Conservation (phyloP, 2,113 vertebrate species). For the Oxygymnocypris stewartii region DNA sequence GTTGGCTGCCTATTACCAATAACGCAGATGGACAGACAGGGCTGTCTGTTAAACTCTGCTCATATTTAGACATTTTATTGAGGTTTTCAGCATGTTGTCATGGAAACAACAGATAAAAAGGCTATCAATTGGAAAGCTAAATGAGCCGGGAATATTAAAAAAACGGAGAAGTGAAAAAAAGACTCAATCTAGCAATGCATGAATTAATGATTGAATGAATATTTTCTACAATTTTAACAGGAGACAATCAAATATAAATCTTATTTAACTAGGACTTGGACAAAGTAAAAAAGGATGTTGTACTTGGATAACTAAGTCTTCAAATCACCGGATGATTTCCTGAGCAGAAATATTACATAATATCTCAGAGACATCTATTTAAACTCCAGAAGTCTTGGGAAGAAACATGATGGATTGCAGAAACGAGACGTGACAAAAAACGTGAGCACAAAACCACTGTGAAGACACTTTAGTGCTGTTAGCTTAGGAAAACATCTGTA, state of each 20-base stretch:
- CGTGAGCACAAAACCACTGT: not conserved
- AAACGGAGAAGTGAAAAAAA: not conserved
- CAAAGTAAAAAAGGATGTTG: too few species aligned
- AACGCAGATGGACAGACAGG: slow-evolving; percentile 12
- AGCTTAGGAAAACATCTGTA: not conserved
- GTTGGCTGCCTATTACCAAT: not conserved
- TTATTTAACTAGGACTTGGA: not conserved
- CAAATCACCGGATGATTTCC: not conserved
- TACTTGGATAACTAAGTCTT: not conserved
- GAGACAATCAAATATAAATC: not conserved
- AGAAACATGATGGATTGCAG: slow-evolving; percentile 55
- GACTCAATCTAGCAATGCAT: not conserved
- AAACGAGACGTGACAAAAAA: slow-evolving; percentile 39
- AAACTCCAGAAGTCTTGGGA: slow-evolving; percentile 48
- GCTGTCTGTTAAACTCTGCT: slow-evolving; percentile 58
- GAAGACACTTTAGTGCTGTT: not conserved
- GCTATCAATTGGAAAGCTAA: slow-evolving; percentile 63
- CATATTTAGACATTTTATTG: slow-evolving; percentile 68
- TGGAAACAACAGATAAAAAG: slow-evolving; percentile 76
- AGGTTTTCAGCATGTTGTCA: slow-evolving; percentile 67
- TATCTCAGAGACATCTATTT: slow-evolving; percentile 41
- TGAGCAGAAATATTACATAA: not conserved
- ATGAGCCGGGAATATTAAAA: slow-evolving; percentile 52
- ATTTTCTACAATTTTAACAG: not conserved
- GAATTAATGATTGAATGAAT: slow-evolving; percentile 4